Evolutionary conservation across 2,797 vertebrate species (phyloP).

Genomic region (Myripristis murdjan): DNA sequence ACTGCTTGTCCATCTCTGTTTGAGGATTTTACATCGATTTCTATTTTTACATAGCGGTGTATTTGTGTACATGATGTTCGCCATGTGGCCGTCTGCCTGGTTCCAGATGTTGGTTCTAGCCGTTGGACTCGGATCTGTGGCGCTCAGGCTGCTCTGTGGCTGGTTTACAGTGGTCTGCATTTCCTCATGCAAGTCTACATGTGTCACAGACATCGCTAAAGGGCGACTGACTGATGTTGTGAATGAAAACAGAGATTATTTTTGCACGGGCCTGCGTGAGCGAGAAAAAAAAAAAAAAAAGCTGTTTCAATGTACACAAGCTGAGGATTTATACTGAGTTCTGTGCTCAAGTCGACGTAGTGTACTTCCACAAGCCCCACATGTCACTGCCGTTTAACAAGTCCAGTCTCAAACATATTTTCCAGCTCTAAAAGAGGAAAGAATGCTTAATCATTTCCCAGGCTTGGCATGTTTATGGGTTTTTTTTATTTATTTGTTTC

Average conservation of each 20-base stretch:
- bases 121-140: conserved; percentile 33
- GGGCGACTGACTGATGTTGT: conserved; percentile 26
- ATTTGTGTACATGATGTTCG: conserved; percentile 39
- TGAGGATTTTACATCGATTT: conserved; percentile 19
- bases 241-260: conserved; percentile 15
- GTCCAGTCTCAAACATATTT: conserved; percentile 12
- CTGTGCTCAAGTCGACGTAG: neutral
- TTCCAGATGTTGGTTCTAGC: conserved; percentile 67
- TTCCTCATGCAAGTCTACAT: conserved; percentile 49
- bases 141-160: conserved; percentile 42
- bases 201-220: conserved; percentile 28
- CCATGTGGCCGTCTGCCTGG: conserved; percentile 25
- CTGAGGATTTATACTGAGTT: conserved; percentile 10
- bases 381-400: neutral
- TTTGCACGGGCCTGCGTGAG: neutral
- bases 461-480: conserved; percentile 9
- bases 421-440: conserved; percentile 43
- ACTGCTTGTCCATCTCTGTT: conserved; percentile 35
- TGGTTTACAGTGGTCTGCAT: conserved; percentile 46
- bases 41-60: conserved; percentile 21
- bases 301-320: conserved; percentile 7
- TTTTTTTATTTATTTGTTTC: conserved; percentile 56
- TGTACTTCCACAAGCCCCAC: conserved; percentile 12
- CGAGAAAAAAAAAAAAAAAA: conserved; percentile 11
- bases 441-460: conserved; percentile 26